Conservation (phyloP, 2,888 invertebrate genomes). For the Hypselothyrea guttata region DNA sequence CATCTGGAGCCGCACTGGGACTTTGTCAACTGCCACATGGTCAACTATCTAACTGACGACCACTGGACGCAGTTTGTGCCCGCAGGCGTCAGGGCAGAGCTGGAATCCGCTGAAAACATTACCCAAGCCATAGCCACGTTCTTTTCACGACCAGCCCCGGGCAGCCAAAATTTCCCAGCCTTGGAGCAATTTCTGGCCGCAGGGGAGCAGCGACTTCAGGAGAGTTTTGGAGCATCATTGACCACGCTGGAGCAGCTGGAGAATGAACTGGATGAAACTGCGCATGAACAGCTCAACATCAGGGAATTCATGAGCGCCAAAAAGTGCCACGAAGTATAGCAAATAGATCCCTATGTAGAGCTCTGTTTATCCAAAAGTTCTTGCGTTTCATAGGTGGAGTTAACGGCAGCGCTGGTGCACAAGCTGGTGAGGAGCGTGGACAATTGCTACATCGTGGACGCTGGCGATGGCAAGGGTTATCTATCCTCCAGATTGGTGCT, state of each 20-base stretch:
- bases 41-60: constrained; percentile 87
- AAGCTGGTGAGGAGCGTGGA: constrained; percentile 80
- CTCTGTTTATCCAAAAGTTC: not conserved
- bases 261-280: constrained; percentile 50
- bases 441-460: constrained; percentile 86
- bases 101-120: constrained; percentile 81
- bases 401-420: constrained; percentile 85
- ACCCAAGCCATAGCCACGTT: constrained; percentile 82
- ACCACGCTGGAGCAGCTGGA: constrained; percentile 79
- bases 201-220: constrained; percentile 54
- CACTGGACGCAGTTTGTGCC: constrained; percentile 87
- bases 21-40: constrained; percentile 90
- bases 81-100: constrained; percentile 83
- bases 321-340: constrained; percentile 89
- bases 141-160: constrained; percentile 82
- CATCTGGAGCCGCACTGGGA: constrained; percentile 85
- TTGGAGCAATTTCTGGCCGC: constrained; percentile 55
- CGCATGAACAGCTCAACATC: constrained; percentile 75
- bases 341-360: not conserved
- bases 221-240: constrained; percentile 50
- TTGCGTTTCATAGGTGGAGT: constrained; percentile 84
- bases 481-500: constrained; percentile 89
- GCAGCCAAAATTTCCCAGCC: constrained; percentile 33
- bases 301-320: constrained; percentile 90
- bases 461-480: constrained; percentile 95